Conservation (phyloP, 1,140 invertebrate species). For the Drosophila albomicans region DNA sequence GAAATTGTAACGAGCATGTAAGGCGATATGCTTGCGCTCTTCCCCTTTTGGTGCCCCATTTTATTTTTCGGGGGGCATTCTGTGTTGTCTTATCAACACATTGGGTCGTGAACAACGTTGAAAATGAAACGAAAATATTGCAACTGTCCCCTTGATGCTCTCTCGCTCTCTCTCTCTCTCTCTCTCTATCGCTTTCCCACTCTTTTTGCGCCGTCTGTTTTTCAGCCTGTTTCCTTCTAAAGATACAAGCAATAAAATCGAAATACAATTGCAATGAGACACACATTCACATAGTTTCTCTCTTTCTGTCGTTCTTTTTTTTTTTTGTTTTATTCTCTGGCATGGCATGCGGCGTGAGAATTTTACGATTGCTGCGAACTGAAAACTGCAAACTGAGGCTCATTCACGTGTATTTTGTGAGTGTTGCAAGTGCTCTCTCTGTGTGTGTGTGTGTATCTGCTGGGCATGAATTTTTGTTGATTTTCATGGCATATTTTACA, state of each 20-base stretch:
- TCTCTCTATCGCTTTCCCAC: conserved; percentile 4
- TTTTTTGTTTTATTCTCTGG: neutral
- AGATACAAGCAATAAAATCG: conserved; percentile 79
- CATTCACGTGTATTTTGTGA: conserved; percentile 39
- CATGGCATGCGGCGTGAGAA: conserved; percentile 50
- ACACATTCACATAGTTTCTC: neutral
- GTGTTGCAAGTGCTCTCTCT: neutral
- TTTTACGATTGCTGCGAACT: conserved; percentile 52
- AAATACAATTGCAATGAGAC: conserved; percentile 69
- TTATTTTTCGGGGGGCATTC: neutral
- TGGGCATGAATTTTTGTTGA: conserved; percentile 76
- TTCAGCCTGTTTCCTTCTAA: conserved; percentile 55
- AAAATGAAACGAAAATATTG: conserved; percentile 82
- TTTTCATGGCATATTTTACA: conserved; percentile 83
- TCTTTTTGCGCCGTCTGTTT: conserved; percentile 1
- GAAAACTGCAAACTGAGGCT: conserved; percentile 33
- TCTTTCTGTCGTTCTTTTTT: neutral
- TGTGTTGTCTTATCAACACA: conserved; percentile 76
- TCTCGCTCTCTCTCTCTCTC: neutral
- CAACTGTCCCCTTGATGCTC: conserved; percentile 61
- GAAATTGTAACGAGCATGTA: conserved; percentile 64
- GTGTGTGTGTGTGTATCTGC: conserved; percentile 28
- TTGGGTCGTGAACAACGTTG: conserved; percentile 52
- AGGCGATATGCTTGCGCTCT: conserved; percentile 33
- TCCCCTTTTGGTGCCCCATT: too few species aligned